A percentile compares a stretch with the other conserved stretches of the same genome.
Evolutionary conservation across 2,113 vertebrate species (phyloP).

Genomic region (Odobenus rosmarus): DNA sequence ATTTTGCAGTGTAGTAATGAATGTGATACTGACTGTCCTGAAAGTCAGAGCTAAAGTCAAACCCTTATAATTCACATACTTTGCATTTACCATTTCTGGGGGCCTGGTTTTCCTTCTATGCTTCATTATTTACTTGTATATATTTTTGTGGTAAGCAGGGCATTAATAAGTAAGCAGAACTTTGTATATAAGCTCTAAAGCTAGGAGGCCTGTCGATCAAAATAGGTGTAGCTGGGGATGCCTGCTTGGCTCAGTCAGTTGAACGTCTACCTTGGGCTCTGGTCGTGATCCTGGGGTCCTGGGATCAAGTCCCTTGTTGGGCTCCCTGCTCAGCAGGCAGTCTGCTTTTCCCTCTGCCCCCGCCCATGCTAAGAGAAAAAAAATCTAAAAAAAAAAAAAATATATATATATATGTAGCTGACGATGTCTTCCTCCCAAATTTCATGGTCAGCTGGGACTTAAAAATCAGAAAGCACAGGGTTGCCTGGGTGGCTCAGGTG

Average conservation of each 20-base stretch:
- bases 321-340: neutral
- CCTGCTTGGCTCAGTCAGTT: neutral
- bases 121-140: neutral
- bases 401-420: neutral
- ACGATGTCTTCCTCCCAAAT: neutral
- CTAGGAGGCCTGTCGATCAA: neutral
- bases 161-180: neutral
- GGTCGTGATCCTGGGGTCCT: neutral
- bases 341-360: neutral
- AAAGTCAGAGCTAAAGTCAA: slow-evolving; percentile 13
- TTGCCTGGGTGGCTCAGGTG: neutral
- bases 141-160: neutral
- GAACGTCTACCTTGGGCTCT: neutral
- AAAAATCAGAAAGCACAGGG: slow-evolving; percentile 43
- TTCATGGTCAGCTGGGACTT: neutral
- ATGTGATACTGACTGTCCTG: neutral
- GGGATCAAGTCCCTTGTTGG: neutral
- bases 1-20: neutral
- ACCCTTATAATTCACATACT: neutral
- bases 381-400: neutral
- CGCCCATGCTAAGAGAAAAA: neutral
- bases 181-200: neutral
- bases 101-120: neutral
- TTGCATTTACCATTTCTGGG: neutral
- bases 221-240: neutral